Conservation (phyloP, 2,113 vertebrate genomes). For the Pantherophis guttatus region DNA sequence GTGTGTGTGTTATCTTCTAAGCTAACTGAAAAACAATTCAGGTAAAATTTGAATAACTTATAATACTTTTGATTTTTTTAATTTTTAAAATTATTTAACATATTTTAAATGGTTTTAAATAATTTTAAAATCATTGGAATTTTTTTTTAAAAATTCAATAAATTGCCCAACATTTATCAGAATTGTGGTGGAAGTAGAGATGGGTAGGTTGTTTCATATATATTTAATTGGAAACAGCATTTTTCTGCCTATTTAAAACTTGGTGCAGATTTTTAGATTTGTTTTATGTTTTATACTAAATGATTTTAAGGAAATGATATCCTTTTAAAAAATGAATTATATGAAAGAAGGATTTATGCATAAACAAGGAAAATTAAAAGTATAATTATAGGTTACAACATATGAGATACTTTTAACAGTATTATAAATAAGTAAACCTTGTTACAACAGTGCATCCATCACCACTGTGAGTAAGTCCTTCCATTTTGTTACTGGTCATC, state of each 20-base stretch:
- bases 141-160: not conserved
- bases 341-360: constrained; percentile 39
- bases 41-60: not conserved
- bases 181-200: not conserved
- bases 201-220: not conserved
- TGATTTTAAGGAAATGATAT: constrained; percentile 19
- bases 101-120: too few relatives aligned
- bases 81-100: not conserved
- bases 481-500: not conserved
- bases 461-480: not conserved
- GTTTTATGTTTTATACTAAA: not conserved
- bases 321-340: constrained; percentile 6
- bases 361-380: constrained; percentile 42
- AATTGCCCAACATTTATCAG: not conserved
- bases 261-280: constrained; percentile 21
- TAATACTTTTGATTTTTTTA: not conserved
- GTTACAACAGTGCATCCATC: not conserved
- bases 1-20: too few relatives aligned
- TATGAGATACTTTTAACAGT: constrained; percentile 19
- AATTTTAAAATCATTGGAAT: too few relatives aligned
- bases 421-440: constrained; percentile 38
- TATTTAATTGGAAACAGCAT: not conserved
- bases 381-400: constrained; percentile 45
- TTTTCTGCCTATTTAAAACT: not conserved
- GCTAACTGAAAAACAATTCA: not conserved